phyloP scores from a whole-genome alignment of 1,140 invertebrate species.

The Trichogramma pretiosum region DNA sequence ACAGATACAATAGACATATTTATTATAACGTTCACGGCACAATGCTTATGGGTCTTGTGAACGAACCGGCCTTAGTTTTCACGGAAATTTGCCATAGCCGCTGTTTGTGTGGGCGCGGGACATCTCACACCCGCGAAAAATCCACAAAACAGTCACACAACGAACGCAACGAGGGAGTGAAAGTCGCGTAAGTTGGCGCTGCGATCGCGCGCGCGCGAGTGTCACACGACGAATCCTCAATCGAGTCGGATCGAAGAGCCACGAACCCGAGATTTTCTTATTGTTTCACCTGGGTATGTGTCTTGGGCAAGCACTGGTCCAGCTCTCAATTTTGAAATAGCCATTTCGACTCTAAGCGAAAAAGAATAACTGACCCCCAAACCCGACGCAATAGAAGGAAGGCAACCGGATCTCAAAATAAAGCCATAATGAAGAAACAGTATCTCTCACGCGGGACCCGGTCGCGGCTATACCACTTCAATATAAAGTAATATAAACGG shows the following conservation, averaged over 20 bases:
- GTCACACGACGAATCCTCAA: not conserved
- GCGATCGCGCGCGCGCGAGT: not conserved
- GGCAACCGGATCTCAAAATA: constrained; percentile 57
- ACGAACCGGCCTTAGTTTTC: constrained; percentile 14
- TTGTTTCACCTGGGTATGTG: constrained; percentile 44
- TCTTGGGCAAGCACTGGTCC: constrained; percentile 45
- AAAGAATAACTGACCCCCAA: constrained; percentile 50
- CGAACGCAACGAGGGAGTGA: constrained; percentile 17
- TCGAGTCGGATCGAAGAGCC: not conserved
- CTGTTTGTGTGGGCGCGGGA: too few relatives aligned
- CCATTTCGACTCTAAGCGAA: constrained; percentile 52
- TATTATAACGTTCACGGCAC: constrained; percentile 3
- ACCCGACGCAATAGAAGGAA: constrained; percentile 56
- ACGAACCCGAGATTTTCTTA: constrained; percentile 20
- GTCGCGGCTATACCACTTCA: constrained; percentile 39
- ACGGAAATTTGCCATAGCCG: too few relatives aligned
- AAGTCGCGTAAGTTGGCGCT: not conserved
- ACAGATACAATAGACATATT: not conserved
- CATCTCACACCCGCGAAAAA: too few relatives aligned
- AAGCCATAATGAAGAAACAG: constrained; percentile 57
- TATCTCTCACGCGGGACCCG: constrained; percentile 53
- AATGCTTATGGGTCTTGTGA: too few relatives aligned
- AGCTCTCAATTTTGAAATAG: constrained; percentile 61
- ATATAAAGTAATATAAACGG: too few relatives aligned
- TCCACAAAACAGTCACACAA: constrained; percentile 6